Conservation (phyloP, 2,797 vertebrate species). For the Arctocebus calabarensis region DNA sequence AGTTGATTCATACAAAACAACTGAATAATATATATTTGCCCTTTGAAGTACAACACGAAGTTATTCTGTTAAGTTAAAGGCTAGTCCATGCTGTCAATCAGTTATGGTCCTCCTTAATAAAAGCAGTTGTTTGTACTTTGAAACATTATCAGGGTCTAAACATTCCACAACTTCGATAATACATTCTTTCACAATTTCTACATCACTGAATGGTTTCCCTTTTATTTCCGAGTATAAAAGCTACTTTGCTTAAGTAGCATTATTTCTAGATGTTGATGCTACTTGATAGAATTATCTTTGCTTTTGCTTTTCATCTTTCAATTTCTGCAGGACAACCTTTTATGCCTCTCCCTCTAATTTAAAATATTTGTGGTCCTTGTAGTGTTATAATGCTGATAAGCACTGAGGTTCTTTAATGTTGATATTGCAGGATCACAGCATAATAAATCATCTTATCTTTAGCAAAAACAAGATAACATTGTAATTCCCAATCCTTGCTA, state of each 20-base stretch:
- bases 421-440: not conserved
- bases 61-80: not conserved
- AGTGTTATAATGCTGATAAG: not conserved
- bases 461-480: not conserved
- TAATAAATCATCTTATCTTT: not conserved
- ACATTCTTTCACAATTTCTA: not conserved
- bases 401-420: not conserved
- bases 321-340: not conserved
- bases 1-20: not conserved
- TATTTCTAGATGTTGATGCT: not conserved
- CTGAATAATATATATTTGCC: not conserved
- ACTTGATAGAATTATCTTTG: not conserved
- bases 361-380: not conserved
- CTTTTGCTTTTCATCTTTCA: not conserved
- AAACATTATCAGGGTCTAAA: not conserved
- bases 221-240: not conserved
- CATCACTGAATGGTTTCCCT: not conserved
- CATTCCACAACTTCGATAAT: not conserved
- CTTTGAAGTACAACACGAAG: not conserved
- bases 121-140: not conserved
- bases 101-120: not conserved
- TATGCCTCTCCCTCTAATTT: not conserved
- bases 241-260: not conserved
- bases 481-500: not conserved
- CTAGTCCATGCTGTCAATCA: not conserved